These are phyloP conservation scores for Pseudochirops cupreus DNA, from an alignment of 2,797 vertebrate genomes.

Conservation along the genomic window DNA sequence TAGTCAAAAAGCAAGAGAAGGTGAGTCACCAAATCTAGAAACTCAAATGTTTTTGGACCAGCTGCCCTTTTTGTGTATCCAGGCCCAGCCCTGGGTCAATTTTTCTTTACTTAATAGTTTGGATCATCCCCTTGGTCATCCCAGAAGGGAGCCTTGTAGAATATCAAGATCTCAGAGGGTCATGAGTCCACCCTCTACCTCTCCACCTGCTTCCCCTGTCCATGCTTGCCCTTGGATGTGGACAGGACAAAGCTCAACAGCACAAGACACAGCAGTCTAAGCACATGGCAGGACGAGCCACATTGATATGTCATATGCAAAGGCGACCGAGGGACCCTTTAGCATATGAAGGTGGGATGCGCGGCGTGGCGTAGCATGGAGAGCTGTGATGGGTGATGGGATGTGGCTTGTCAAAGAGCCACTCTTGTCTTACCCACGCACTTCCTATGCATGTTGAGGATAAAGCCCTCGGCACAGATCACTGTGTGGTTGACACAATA, in stretches of 20 bases:
- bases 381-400: constrained; percentile 49
- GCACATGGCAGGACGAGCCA: constrained; percentile 56
- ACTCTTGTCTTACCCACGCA: constrained; percentile 88
- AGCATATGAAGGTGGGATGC: constrained; percentile 59
- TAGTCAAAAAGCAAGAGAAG: background rate
- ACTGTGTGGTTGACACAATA: constrained; percentile 87
- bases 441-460: constrained; percentile 85
- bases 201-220: background rate
- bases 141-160: background rate
- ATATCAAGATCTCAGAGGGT: background rate
- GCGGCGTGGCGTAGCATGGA: constrained; percentile 66
- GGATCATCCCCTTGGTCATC: background rate
- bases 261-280: constrained; percentile 56
- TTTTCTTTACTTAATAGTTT: background rate
- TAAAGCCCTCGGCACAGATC: constrained; percentile 88
- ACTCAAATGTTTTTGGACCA: background rate
- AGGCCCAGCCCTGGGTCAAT: background rate
- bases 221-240: background rate
- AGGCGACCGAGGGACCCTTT: constrained; percentile 73
- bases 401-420: constrained; percentile 55
- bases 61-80: background rate
- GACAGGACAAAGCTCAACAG: constrained; percentile 69
- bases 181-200: background rate
- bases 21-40: background rate
- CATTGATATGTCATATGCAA: constrained; percentile 75